phyloP scores from a whole-genome alignment of 2,888 invertebrate genomes.

The Synanthedon formicaeformis region DNA sequence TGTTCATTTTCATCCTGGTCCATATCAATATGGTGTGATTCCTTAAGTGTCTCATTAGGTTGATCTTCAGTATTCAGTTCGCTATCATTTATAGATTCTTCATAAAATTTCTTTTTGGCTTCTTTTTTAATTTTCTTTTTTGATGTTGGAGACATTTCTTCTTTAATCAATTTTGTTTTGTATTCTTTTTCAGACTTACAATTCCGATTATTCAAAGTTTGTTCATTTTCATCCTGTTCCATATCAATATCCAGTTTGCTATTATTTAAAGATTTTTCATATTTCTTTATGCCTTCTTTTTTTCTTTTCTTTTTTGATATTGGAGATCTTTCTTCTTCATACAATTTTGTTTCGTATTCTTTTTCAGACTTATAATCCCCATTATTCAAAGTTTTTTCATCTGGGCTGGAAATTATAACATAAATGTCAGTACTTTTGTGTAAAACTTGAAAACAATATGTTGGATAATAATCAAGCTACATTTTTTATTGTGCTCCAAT shows the following conservation, averaged over 20 bases:
- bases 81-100: conserved; percentile 5
- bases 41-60: too few species aligned
- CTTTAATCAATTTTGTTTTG: too few species aligned
- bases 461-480: too few species aligned
- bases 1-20: conserved; percentile 9
- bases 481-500: too few species aligned
- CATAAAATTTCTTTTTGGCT: conserved; percentile 5
- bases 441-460: too few species aligned
- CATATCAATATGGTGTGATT: too few species aligned
- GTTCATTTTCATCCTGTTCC: conserved; percentile 27
- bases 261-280: conserved; percentile 9
- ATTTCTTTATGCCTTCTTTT: conserved; percentile 12
- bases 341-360: conserved; percentile 13
- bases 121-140: conserved; percentile 11
- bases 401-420: too few species aligned
- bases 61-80: neutral
- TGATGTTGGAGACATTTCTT: conserved; percentile 8
- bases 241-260: conserved; percentile 15
- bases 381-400: neutral
- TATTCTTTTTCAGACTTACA: conserved; percentile 9
- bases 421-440: too few species aligned
- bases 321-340: conserved; percentile 5
- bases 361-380: conserved; percentile 11
- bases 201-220: conserved; percentile 6
- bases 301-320: conserved; percentile 1